phyloP scores from a whole-genome alignment of 1,140 invertebrate species.

The Tetramorium alpestre region DNA sequence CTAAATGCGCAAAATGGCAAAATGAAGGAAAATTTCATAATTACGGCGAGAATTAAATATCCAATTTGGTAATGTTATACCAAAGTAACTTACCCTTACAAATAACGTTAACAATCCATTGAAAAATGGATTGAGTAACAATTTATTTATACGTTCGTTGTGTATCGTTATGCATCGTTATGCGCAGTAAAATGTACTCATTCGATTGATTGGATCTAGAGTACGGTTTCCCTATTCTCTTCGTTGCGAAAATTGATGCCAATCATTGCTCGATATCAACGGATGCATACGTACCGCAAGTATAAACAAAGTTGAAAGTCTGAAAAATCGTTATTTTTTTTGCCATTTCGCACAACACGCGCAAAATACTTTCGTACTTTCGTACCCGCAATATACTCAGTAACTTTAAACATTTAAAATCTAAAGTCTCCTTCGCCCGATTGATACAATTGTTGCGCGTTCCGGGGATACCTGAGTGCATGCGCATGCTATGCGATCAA shows the following conservation, averaged over 20 bases:
- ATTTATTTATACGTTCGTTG: conserved; percentile 22
- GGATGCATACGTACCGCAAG: no score
- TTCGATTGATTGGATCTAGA: conserved; percentile 31
- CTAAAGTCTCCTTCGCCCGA: not conserved
- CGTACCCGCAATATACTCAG: not conserved
- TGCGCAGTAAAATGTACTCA: conserved; percentile 10
- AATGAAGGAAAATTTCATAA: conserved; percentile 32
- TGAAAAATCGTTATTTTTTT: conserved; percentile 16
- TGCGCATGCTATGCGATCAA: conserved; percentile 17
- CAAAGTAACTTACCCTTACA: not conserved
- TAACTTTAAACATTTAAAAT: not conserved
- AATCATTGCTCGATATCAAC: not conserved
- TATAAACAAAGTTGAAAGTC: not conserved
- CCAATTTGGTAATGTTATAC: conserved; percentile 27
- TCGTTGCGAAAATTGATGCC: conserved; percentile 37
- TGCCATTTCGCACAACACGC: not conserved
- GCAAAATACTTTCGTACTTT: not conserved
- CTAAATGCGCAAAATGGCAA: not conserved
- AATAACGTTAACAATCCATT: conserved; percentile 32
- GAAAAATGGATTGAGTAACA: conserved; percentile 26
- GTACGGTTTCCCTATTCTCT: conserved; percentile 24
- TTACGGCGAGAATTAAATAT: conserved; percentile 27
- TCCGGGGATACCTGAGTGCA: not conserved
- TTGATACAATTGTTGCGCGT: not conserved
- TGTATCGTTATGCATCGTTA: not conserved